Percentiles rank a stretch among this genome's conserved stretches.
These are phyloP conservation scores for Maconellicoccus hirsutus DNA, from an alignment of 1,140 invertebrate species.

Conservation along the genomic window DNA sequence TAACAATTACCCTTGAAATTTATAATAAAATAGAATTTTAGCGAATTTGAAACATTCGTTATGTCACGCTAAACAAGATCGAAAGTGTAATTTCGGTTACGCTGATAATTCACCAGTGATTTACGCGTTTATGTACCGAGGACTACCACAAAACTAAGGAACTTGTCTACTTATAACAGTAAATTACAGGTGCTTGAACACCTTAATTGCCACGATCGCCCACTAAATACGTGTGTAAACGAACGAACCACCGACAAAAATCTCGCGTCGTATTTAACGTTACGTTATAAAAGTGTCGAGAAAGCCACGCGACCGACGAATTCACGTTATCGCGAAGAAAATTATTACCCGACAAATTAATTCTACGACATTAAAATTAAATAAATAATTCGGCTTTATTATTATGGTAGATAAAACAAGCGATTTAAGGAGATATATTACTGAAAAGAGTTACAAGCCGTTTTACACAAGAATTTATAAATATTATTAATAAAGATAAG, in stretches of 20 bases:
- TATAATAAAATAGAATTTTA: no score
- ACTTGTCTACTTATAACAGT: background rate
- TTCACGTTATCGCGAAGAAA: background rate
- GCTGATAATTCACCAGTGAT: background rate
- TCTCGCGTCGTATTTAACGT: background rate
- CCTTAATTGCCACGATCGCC: background rate
- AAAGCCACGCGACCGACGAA: slow-evolving; percentile 1
- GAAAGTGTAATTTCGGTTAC: no score
- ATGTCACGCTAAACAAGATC: no score
- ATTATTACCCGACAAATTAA: slow-evolving; percentile 10
- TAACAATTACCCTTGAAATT: no score
- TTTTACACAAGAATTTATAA: background rate
- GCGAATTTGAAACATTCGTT: no score
- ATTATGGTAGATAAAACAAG: background rate
- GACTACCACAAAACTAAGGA: background rate
- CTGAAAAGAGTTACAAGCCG: background rate
- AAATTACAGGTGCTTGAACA: slow-evolving; percentile 1
- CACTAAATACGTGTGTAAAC: background rate
- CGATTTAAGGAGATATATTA: background rate
- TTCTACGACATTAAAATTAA: background rate
- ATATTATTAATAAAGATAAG: background rate
- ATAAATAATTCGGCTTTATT: background rate
- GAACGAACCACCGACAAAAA: background rate
- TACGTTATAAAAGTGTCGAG: background rate
- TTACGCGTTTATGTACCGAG: background rate